Evolutionary conservation across 2,888 invertebrate genomes (phyloP).

Genomic region (Dicycla oo): DNA sequence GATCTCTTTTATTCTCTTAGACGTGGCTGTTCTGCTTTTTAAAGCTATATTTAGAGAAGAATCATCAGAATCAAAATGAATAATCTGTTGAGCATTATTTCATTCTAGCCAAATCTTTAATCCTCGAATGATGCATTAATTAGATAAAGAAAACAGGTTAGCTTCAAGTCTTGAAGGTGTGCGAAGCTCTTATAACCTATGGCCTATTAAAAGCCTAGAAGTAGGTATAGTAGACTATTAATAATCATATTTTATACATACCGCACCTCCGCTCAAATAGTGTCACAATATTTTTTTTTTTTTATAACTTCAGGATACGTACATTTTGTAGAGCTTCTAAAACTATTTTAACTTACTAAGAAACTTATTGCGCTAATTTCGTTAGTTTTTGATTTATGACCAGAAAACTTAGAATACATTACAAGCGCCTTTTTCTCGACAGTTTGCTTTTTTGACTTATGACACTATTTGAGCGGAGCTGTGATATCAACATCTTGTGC

Average conservation of each 20-base stretch:
- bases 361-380: too few species aligned
- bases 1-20: neutral
- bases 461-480: too few species aligned
- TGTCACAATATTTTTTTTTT: too few species aligned
- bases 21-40: neutral
- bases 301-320: too few species aligned
- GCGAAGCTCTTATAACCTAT: neutral
- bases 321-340: too few species aligned
- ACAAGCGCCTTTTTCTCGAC: too few species aligned
- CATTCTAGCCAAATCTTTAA: neutral
- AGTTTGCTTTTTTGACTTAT: too few species aligned
- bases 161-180: neutral
- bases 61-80: neutral
- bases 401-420: too few species aligned
- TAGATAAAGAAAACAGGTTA: slow-evolving; percentile 2
- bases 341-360: too few species aligned
- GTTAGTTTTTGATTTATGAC: too few species aligned
- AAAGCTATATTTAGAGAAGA: neutral
- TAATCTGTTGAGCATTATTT: neutral
- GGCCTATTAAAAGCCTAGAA: slow-evolving; percentile 3
- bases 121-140: slow-evolving; percentile 1
- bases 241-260: neutral
- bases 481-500: neutral
- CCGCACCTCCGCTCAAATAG: too few species aligned
- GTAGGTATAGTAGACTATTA: neutral